phyloP scores from a whole-genome alignment of 1,140 invertebrate species.

The Neotoxoptera formosana region DNA sequence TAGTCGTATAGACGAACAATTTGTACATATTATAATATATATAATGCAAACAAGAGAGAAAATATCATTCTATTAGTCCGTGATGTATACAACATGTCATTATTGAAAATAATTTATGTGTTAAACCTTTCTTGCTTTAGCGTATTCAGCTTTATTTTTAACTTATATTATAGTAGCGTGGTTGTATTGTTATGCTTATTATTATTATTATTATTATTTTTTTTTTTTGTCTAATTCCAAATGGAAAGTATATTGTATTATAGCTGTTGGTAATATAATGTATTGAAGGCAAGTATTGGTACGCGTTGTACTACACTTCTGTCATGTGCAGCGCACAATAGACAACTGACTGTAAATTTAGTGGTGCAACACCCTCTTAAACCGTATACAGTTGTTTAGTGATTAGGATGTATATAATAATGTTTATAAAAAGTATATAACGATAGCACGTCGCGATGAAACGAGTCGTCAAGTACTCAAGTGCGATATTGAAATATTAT shows the following conservation, averaged over 20 bases:
- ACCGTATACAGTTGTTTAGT: not conserved
- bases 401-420: constrained; percentile 5
- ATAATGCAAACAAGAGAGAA: not conserved
- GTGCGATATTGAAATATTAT: not conserved
- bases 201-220: too few species aligned
- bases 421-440: not conserved
- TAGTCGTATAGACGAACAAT: not conserved
- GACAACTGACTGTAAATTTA: constrained; percentile 2
- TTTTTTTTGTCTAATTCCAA: not conserved
- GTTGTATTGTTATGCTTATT: not conserved
- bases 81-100: not conserved
- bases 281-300: not conserved
- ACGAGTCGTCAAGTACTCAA: not conserved
- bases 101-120: not conserved
- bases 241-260: not conserved
- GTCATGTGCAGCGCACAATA: not conserved
- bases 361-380: constrained; percentile 5
- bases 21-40: not conserved
- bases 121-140: not conserved
- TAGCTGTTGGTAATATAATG: too few species aligned
- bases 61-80: not conserved
- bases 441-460: not conserved
- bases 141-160: not conserved
- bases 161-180: not conserved
- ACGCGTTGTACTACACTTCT: not conserved